Base-by-base conservation (phyloP, 1,140 invertebrate genomes). In the Kradibia gibbosae region DNA sequence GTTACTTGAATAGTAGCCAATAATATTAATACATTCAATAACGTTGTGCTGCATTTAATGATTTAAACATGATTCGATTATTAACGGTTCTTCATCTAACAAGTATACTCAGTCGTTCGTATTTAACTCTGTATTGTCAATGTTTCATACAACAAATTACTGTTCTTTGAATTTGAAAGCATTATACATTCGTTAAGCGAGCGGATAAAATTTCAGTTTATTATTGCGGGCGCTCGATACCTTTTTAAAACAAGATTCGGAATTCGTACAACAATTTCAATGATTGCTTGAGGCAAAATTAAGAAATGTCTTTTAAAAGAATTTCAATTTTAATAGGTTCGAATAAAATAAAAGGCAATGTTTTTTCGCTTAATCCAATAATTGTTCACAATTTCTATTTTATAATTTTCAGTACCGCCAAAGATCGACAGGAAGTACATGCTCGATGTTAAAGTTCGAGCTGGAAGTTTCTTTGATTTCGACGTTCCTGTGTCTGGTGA, bases 401-500 rank as follows among this genome's bases (percentile, higher is more conserved):
- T 72, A 80, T 57, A 60, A 42, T 39, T 28, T 80, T 79, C 86
- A 95, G 94, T 95, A 87, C 91, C 97, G 65, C 98, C 98, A 0
- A 97, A 96, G 88, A 99, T 99, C 89, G 98, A 99, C 89, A 94
- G 96, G 45, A 98, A 97, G 90, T 96, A 96, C 82, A 95, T 99
- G 93, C 91, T 96, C 76, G 96, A 99, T 88, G 95, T 99, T 84
- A 98, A 97, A 87, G 94, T 98, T 71, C 94, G 95, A 83, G 98
- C 97, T 55, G 98, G 99, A 62, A 95, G 97, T 88, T 95, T 96
- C 89, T 97, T 99, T 90, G 96, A 98, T 88, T 95, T 99, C 84
- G 96, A 98, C 87, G 96, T 99, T 4, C 98, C 98, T 28, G 97
- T 99, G 45, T 95, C 92, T 84, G 99, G 98, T 48, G 97, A 99